Percentiles rank a stretch among this genome's conserved stretches.
These are phyloP conservation scores for Rhopalosiphum padi DNA, from an alignment of 1,140 invertebrate genomes.

Conservation along the genomic window DNA sequence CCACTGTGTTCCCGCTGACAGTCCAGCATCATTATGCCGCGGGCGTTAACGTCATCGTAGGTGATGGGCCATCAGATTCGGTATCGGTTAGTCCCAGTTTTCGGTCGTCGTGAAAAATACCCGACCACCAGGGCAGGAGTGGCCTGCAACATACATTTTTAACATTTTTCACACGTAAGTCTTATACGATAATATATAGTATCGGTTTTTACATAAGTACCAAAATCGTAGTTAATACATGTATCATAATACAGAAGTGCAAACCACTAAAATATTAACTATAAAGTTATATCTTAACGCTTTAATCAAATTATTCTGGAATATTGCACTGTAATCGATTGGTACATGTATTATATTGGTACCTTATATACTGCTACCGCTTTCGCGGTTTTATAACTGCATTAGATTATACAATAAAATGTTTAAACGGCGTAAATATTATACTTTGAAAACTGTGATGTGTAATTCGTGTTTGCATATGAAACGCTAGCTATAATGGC, in stretches of 20 bases:
- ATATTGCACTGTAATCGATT: not conserved
- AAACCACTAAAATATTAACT: not conserved
- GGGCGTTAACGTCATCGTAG: not conserved
- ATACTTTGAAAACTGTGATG: not conserved
- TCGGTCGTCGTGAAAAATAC: not conserved
- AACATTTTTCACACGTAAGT: not conserved
- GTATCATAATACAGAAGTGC: not conserved
- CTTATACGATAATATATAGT: not conserved
- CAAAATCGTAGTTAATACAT: not conserved
- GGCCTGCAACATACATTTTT: not conserved
- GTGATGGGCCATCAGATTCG: not conserved
- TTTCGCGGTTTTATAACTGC: not conserved
- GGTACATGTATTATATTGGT: not conserved
- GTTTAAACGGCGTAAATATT: not conserved
- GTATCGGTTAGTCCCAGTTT: not conserved
- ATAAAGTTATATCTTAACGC: not conserved
- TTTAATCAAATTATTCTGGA: not conserved
- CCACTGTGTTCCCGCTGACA: not conserved
- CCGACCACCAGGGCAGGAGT: not conserved
- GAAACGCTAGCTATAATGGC: not conserved
- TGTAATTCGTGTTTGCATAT: not conserved
- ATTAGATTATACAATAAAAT: not conserved
- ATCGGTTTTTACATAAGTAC: not conserved
- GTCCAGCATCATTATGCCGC: not conserved
- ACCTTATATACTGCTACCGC: not conserved